A percentile compares a stretch with the other conserved stretches of the same genome.
These are phyloP conservation scores for Cyprinodon variegatus DNA, from an alignment of 2,113 vertebrate genomes.

Conservation along the genomic window DNA sequence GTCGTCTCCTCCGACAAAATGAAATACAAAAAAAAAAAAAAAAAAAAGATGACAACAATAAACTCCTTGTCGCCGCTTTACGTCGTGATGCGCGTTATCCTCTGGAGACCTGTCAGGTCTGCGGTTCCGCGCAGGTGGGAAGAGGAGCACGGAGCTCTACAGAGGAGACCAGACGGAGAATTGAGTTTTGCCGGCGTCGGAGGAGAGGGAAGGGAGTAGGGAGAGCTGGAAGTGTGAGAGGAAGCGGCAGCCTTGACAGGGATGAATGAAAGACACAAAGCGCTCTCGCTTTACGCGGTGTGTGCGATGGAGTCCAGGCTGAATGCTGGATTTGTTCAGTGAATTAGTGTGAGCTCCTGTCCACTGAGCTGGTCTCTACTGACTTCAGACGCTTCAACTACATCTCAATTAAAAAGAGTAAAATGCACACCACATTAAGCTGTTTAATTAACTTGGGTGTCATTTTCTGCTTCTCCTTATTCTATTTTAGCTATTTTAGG, in stretches of 20 bases:
- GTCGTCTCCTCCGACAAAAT: constrained; percentile 6
- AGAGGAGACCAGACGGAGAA: constrained; percentile 14
- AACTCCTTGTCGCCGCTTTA: constrained; percentile 27
- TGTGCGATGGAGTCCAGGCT: constrained; percentile 29
- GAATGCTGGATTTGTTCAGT: constrained; percentile 50
- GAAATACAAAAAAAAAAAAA: neutral
- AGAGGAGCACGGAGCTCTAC: constrained; percentile 24
- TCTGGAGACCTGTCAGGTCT: constrained; percentile 44
- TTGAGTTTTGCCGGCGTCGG: neutral
- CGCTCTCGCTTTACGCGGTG: constrained; percentile 32
- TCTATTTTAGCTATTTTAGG: no score
- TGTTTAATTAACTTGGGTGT: no score
- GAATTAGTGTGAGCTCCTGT: constrained; percentile 66
- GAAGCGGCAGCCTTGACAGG: constrained; percentile 33
- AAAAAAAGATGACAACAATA: neutral
- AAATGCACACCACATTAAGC: neutral
- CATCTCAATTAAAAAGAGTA: constrained; percentile 44
- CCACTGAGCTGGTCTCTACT: constrained; percentile 59
- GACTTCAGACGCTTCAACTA: constrained; percentile 51
- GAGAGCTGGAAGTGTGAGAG: constrained; percentile 32
- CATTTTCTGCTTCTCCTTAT: no score
- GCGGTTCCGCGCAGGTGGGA: constrained; percentile 26
- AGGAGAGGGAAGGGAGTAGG: neutral
- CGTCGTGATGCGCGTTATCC: constrained; percentile 60
- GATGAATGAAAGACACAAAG: constrained; percentile 62